Evolutionary conservation across 2,113 vertebrate species (phyloP), one percentile per base, ranked within the genome.

Genomic region (Natator depressus): DNA sequence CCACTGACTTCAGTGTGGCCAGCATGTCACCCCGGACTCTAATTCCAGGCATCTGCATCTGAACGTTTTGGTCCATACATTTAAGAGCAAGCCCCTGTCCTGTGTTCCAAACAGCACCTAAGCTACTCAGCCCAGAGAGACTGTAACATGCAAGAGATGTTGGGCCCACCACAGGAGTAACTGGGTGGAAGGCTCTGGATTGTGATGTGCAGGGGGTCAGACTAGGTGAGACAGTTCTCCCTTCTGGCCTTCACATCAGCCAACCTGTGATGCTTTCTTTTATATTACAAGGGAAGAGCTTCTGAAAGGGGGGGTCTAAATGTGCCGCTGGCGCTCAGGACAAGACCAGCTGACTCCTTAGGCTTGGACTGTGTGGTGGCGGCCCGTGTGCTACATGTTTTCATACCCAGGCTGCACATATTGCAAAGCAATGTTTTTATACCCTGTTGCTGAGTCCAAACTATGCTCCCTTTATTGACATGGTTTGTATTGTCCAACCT

Each of bases 321-420:
- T 51, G 50, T 16, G 16, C 50, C 11, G 16, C 11, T 42, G 75
- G 80, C 65, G 53, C 57, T 87, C 69, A 31, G n/a, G 91, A 85
- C 31, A 82, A 83, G 78, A 42, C 5, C 42, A 51, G 50, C 7
- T 51, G 50, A 3, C 12, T 11, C 13, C 12, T 11, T 51, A 14
- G 50, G 42, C 42, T 5, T 14, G 54, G n/a, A 3, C 57, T 49
- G 35, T 38, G 80, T 42, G 72, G 8, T 0, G 0, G 50, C 25
- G 6, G 27, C 87, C 59, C 0, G 1, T 31, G 0, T 20, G 29
- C 14, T 0, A 0, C 29, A 35, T 25, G 31, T 8, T 2, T 0
- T 12, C 10, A 31, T 79, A 3, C 25, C 46, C 12, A 79, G 29
- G 27, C 27, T 31, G 27, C 46, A 47, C 27, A 10, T 79, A 31